A percentile compares a stretch with the other conserved stretches of the same genome.
Evolutionary conservation across 2,113 vertebrate species (phyloP).

Genomic region (Turdus rufiventris): DNA sequence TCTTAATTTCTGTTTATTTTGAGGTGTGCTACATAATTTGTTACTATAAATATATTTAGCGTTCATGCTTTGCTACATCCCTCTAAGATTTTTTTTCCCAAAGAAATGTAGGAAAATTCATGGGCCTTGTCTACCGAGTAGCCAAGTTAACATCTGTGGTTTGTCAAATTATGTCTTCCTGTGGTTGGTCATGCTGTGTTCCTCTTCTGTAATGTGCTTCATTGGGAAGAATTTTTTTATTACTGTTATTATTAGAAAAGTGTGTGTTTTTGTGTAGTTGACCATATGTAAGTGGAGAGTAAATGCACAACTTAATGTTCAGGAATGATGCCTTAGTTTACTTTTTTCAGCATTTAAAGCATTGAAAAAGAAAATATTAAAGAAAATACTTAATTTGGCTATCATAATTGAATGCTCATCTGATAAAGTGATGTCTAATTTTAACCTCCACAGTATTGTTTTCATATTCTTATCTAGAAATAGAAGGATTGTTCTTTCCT

Average conservation of each 20-base stretch:
- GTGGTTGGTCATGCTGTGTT: not conserved
- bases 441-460: not conserved
- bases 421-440: not conserved
- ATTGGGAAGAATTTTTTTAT: slow-evolving; percentile 3
- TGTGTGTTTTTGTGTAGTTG: not conserved
- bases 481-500: not conserved
- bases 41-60: not conserved
- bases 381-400: not conserved
- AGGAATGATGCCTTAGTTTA: not conserved
- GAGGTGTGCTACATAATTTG: not conserved
- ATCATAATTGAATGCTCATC: not conserved
- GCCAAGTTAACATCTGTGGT: not conserved
- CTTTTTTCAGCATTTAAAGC: not conserved
- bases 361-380: not conserved
- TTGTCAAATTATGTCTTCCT: slow-evolving; percentile 15
- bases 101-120: not conserved
- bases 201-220: not conserved
- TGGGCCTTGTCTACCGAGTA: not conserved
- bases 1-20: not conserved
- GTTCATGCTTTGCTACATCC: not conserved
- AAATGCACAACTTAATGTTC: not conserved
- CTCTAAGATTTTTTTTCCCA: not conserved
- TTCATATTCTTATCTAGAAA: not conserved
- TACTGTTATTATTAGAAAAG: not conserved
- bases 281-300: not conserved